Base-by-base conservation (phyloP, 2,113 vertebrate genomes). In the Caranx melampygus region DNA sequence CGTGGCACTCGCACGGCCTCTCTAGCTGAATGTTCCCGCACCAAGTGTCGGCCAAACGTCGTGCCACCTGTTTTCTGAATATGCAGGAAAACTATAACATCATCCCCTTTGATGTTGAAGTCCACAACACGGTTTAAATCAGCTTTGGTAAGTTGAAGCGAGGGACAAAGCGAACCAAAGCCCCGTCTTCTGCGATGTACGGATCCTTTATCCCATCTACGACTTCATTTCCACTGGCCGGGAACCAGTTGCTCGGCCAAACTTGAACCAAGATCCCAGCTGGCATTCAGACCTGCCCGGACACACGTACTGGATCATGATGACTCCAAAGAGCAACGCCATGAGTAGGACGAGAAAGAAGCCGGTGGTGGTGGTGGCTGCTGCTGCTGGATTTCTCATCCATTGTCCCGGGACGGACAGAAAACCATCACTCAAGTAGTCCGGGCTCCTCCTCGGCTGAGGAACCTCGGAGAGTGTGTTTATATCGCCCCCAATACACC, bases 21-120 rank as follows among this genome's bases (percentile, higher is more conserved):
- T 98, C 97, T 91, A 99, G 95, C 87, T 96, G 96, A 73, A 99
- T 98, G 81, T 99, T 99, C 76, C n/a, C 97, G 95, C 82, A 98
- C 97, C 87, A 97, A 90, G 89, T 98, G 97, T 40, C 96, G 95
- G 0, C 97, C 97, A 65, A 98, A 98, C 16, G 97, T 97, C 58
- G 97, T 98, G 62, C 97, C 97, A 0, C 96, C 96, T 0, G 97
- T 96, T 83, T 96, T 96, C 6, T 96, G 96, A 58, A 96, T 96
- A 89, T 96, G 96, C 34, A 96, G 87, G 71, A 96, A 96, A 0
- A 96, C 96, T 7, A 96, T 96, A 42, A 99, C 96, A 82, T 99
- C 98, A 70, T 96, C 96, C 42, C 97, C 97, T 67, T 97, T 97
- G 84, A 98, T 97, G 92, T 98, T 95, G 88, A 99, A 99, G 89